phyloP scores from a whole-genome alignment of 2,888 invertebrate species.

The Gymnocheta viridis region DNA sequence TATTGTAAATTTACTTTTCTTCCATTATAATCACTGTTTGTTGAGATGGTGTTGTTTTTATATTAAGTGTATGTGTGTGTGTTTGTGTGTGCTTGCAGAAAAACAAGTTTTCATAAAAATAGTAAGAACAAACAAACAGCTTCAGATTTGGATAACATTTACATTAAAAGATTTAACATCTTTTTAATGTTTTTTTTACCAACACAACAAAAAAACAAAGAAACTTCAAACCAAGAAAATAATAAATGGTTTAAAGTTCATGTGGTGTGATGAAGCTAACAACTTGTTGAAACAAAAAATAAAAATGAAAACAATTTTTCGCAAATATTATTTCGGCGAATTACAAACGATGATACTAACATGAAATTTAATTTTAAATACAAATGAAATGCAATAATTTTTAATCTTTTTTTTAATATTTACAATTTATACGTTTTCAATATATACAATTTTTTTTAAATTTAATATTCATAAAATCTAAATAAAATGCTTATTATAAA shows the following conservation, averaged over 20 bases:
- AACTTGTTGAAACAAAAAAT: constrained; percentile 40
- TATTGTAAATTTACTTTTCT: constrained; percentile 15
- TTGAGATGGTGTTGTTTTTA: background rate
- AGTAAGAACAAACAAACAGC: constrained; percentile 32
- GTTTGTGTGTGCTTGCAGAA: constrained; percentile 42
- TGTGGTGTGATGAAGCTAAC: constrained; percentile 57
- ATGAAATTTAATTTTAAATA: too few relatives aligned
- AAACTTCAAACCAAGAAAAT: constrained; percentile 9
- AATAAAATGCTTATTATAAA: too few relatives aligned
- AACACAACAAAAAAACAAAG: constrained; percentile 57
- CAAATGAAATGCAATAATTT: too few relatives aligned
- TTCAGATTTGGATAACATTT: constrained; percentile 8
- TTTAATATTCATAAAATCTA: too few relatives aligned
- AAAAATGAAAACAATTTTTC: constrained; percentile 11
- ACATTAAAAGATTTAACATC: constrained; percentile 29
- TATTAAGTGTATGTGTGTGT: constrained; percentile 8
- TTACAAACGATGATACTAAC: background rate
- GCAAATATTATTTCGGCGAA: constrained; percentile 28
- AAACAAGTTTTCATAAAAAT: constrained; percentile 61
- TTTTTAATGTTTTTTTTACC: constrained; percentile 13
- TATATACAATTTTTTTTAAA: too few relatives aligned
- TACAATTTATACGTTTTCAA: too few relatives aligned
- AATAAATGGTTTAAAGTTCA: constrained; percentile 60
- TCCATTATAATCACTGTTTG: background rate
- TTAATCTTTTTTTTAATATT: too few relatives aligned